Evolutionary conservation across 2,113 vertebrate species (phyloP).

Genomic region (Ophthalmolycus amberensis): DNA sequence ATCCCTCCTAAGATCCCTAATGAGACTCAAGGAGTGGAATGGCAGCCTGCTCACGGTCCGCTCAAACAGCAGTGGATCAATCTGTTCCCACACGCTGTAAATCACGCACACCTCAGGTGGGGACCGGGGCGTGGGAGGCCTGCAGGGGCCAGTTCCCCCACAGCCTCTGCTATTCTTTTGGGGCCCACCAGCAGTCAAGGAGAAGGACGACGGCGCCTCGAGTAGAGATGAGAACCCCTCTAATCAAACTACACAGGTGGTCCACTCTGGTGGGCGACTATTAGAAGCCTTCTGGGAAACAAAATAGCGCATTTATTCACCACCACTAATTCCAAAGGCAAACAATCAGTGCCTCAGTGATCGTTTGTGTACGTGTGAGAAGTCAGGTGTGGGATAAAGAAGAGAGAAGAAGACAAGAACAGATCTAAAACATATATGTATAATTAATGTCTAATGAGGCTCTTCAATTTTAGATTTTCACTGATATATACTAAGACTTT

Average conservation of each 20-base stretch:
- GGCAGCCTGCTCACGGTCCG: constrained; percentile 42
- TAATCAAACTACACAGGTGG: constrained; percentile 82
- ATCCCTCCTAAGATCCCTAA: constrained; percentile 73
- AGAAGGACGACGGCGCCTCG: constrained; percentile 62
- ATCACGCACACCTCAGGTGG: constrained; percentile 80
- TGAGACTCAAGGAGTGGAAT: constrained; percentile 68
- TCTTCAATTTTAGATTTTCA: not conserved
- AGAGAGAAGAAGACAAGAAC: not conserved
- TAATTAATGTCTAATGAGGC: not conserved
- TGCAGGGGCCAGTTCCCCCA: constrained; percentile 62
- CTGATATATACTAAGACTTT: not conserved
- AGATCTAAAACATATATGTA: not conserved
- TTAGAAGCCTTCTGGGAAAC: constrained; percentile 43
- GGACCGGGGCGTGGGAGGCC: constrained; percentile 60
- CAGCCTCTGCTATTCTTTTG: constrained; percentile 64
- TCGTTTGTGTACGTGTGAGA: not conserved
- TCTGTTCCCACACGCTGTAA: constrained; percentile 82
- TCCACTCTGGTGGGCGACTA: constrained; percentile 81
- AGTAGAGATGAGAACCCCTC: constrained; percentile 69
- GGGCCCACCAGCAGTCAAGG: constrained; percentile 76
- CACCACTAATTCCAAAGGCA: constrained; percentile 4
- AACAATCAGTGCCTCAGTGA: constrained; percentile 17
- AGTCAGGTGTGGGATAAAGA: constrained; percentile 20
- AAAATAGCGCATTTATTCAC: constrained; percentile 34
- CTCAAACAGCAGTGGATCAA: constrained; percentile 80